Evolutionary conservation across 2,888 invertebrate genomes (phyloP).

Genomic region (Andrena camellia): DNA sequence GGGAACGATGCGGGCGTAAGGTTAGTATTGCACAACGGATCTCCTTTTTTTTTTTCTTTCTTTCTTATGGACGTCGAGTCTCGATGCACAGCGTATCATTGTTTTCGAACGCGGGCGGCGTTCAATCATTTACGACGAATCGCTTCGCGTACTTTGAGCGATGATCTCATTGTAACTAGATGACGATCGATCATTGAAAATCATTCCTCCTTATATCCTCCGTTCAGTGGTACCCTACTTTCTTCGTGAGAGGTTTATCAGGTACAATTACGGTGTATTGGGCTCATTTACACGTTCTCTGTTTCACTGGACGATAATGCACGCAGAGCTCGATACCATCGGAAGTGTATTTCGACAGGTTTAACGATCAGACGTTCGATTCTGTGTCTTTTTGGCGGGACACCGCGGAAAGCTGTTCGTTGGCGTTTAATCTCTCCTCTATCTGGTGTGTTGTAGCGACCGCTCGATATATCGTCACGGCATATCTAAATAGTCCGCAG

Average conservation of each 20-base stretch:
- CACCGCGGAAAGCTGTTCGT: slow-evolving; percentile 16
- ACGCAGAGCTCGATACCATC: not conserved
- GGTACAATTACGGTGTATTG: no score
- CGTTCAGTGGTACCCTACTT: no score
- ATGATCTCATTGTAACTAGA: not conserved
- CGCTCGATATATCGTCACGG: slow-evolving; percentile 46
- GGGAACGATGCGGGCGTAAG: slow-evolving; percentile 8
- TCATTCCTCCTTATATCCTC: not conserved
- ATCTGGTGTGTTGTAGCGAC: slow-evolving; percentile 30
- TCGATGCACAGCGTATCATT: not conserved
- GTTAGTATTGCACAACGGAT: not conserved
- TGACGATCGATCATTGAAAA: not conserved
- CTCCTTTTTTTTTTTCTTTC: not conserved
- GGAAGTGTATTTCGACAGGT: not conserved
- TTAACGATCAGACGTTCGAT: slow-evolving; percentile 1
- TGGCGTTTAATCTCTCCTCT: slow-evolving; percentile 33
- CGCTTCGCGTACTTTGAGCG: not conserved
- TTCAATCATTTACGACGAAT: not conserved
- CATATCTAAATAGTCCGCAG: slow-evolving; percentile 68
- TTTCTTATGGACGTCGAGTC: not conserved
- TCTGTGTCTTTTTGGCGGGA: not conserved
- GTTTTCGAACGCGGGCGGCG: not conserved
- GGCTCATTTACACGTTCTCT: no score
- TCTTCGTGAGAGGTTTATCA: no score
- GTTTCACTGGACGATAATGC: no score